Evolutionary conservation across 2,113 vertebrate species (phyloP), one percentile per base, ranked within the genome.

Genomic region (Oncorhynchus tshawytscha): DNA sequence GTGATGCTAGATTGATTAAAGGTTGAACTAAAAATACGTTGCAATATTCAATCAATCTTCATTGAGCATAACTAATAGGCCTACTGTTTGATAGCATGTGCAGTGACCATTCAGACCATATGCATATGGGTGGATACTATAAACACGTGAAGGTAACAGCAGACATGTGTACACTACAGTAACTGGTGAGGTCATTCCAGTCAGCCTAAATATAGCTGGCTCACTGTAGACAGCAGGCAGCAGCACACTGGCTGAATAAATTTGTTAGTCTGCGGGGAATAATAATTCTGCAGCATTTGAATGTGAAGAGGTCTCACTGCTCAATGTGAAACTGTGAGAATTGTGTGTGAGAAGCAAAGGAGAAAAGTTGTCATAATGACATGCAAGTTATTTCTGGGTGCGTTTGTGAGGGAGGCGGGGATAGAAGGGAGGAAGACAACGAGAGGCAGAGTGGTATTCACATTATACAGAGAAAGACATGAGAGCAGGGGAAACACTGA

Each of bases 151-250:
- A 73, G 59, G 57, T 15, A 67, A 59, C 48, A 64, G 70, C 71
- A 74, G n/a, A 67, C 72, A 59, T 70, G 68, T 70, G 39, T 11
- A 62, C 67, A 70, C 72, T 49, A 69, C 78, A 70, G 78, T 76
- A 70, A 76, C 67, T 22, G 27, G 66, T 76, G 71, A 81, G 79
- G 76, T 79, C 74, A 84, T 79, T 76, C 49, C 67, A 71, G 73
- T 20, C 75, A 69, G 70, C 51, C 74, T 84, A 84, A 81, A 84
- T 78, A 81, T 81, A 84, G 79, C 76, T n/a, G n/a, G 25, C 12
- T 84, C 51, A 54, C 51, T 54, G 51, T 54, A 54, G 51, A 18
- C 51, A 54, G 79, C 76, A 74, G 6, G 62, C 76, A 81, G 71
- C 18, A 78, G 71, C 70, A 76, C 57, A 67, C 76, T 67, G 70